Conservation (phyloP, 1,140 invertebrate species). For the Goniozus legneri region DNA sequence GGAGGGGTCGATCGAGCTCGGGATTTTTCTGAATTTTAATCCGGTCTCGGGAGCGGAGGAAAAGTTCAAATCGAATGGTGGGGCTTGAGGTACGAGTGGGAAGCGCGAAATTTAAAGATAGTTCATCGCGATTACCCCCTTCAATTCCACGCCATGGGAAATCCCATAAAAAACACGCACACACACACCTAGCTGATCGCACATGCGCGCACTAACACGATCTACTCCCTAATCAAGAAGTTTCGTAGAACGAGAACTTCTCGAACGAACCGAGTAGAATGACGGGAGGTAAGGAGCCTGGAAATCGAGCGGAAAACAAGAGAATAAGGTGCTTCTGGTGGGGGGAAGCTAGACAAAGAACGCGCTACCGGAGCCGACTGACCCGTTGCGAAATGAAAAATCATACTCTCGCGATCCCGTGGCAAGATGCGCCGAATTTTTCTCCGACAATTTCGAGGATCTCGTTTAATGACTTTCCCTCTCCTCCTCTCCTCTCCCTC, state of each 20-base stretch:
- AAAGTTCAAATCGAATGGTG: background rate
- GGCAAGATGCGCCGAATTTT: too few relatives aligned
- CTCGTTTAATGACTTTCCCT: too few relatives aligned
- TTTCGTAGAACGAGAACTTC: constrained; percentile 18
- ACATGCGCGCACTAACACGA: too few relatives aligned
- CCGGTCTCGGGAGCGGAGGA: background rate
- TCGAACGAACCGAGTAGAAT: background rate
- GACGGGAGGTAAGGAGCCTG: constrained; percentile 2
- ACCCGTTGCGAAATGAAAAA: too few relatives aligned
- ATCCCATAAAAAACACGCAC: constrained; percentile 21
- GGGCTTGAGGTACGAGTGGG: too few relatives aligned
- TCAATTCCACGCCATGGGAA: constrained; percentile 4
- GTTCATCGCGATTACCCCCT: constrained; percentile 14
- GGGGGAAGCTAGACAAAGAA: constrained; percentile 9
- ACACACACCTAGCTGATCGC: too few relatives aligned
- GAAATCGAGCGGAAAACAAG: constrained; percentile 8
- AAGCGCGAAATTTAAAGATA: constrained; percentile 20
- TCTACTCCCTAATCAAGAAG: constrained; percentile 31
- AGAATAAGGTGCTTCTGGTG: too few relatives aligned
- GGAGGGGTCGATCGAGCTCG: too few relatives aligned
- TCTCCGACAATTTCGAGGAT: too few relatives aligned
- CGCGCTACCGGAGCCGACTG: too few relatives aligned
- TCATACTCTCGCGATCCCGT: too few relatives aligned
- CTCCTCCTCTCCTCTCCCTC: too few relatives aligned
- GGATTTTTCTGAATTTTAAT: constrained; percentile 16